Percentiles rank a stretch among this genome's conserved stretches.
Evolutionary conservation across 2,797 vertebrate genomes (phyloP).

Genomic region (Tolypeutes matacus): DNA sequence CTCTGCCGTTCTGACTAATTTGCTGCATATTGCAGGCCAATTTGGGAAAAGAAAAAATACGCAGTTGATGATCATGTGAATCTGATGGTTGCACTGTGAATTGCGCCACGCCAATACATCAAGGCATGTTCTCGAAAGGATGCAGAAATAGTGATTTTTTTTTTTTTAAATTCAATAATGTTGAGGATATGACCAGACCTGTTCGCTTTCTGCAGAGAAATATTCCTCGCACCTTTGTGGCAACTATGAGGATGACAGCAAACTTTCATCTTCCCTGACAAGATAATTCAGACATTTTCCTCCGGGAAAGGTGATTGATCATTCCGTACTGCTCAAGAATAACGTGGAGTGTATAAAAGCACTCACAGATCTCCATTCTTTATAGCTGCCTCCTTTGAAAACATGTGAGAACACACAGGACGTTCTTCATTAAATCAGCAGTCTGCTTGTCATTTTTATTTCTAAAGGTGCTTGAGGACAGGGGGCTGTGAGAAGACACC

Average conservation of each 20-base stretch:
- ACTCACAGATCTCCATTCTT: constrained; percentile 29
- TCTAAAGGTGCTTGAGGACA: constrained; percentile 56
- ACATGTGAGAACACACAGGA: constrained; percentile 55
- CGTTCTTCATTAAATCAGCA: constrained; percentile 55
- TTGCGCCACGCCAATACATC: not conserved
- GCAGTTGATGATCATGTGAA: not conserved
- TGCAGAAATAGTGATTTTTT: not conserved
- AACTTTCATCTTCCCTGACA: constrained; percentile 59
- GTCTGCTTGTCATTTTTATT: constrained; percentile 58
- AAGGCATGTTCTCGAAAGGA: constrained; percentile 3
- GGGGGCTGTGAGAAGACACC: not conserved
- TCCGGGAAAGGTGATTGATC: constrained; percentile 50
- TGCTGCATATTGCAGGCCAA: not conserved
- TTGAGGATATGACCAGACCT: constrained; percentile 47
- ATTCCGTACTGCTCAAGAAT: constrained; percentile 44
- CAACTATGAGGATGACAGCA: constrained; percentile 56
- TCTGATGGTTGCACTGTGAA: not conserved
- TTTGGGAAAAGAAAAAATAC: constrained; percentile 57
- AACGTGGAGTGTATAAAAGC: not conserved
- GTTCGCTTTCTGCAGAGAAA: constrained; percentile 53
- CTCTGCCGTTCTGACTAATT: not conserved
- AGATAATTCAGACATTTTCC: constrained; percentile 49
- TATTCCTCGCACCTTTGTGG: constrained; percentile 55
- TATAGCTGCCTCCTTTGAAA: constrained; percentile 53
- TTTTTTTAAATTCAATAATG: not conserved